Conservation (phyloP, 2,888 invertebrate species). For the Dasypolia templi region DNA sequence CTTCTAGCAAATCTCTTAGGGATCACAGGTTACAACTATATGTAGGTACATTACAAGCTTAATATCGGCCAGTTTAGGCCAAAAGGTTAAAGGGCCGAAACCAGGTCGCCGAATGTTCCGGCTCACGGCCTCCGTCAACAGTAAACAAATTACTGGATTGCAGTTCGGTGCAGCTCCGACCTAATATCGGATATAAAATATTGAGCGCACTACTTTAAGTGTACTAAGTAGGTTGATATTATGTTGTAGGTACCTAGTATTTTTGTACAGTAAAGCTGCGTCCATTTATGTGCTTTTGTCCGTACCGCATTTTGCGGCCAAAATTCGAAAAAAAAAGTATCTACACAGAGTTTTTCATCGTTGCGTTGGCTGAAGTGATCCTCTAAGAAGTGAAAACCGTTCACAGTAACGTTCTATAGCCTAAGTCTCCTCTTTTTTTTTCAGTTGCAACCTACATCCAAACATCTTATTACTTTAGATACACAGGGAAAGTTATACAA, state of each 20-base stretch:
- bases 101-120: constrained; percentile 53
- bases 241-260: background rate
- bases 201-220: constrained; percentile 7
- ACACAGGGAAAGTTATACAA: too few relatives aligned
- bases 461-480: too few relatives aligned
- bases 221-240: background rate
- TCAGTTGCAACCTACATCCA: too few relatives aligned
- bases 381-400: too few relatives aligned
- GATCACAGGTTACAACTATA: constrained; percentile 1
- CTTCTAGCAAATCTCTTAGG: background rate
- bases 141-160: constrained; percentile 62
- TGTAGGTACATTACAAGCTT: constrained; percentile 28
- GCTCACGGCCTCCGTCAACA: constrained; percentile 35
- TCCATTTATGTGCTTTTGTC: too few relatives aligned
- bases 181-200: constrained; percentile 24
- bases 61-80: constrained; percentile 53
- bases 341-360: too few relatives aligned
- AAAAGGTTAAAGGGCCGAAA: constrained; percentile 51
- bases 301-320: too few relatives aligned
- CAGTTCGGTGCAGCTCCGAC: constrained; percentile 24
- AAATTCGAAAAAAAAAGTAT: too few relatives aligned
- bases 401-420: too few relatives aligned
- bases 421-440: too few relatives aligned
- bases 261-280: background rate
- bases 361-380: too few relatives aligned